These are phyloP conservation scores for Thunnus maccoyii DNA, from an alignment of 2,113 vertebrate species.

Conservation along the genomic window DNA sequence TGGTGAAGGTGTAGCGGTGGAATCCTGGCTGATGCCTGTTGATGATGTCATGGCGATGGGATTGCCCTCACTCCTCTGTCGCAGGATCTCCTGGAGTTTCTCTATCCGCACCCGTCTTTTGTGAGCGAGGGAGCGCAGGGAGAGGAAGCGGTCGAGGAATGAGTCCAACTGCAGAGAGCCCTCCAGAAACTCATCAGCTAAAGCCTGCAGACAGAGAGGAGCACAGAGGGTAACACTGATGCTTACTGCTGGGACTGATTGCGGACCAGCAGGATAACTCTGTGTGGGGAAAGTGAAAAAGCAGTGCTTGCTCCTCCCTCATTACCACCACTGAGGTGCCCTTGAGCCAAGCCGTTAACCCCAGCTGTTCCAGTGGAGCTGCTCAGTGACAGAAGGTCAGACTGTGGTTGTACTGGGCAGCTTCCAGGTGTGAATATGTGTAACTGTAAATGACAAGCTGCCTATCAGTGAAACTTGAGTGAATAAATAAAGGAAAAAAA, in stretches of 20 bases:
- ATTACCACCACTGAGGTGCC: too few species aligned
- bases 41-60: conserved; percentile 64
- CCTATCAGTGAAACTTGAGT: too few species aligned
- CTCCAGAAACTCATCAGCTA: conserved; percentile 93
- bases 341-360: too few species aligned
- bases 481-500: too few species aligned
- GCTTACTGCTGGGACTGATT: not conserved
- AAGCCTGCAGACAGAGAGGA: conserved; percentile 78
- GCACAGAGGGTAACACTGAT: not conserved
- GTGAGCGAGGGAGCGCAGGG: conserved; percentile 89
- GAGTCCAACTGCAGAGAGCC: conserved; percentile 89
- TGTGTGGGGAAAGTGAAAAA: too few species aligned
- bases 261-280: too few species aligned
- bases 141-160: conserved; percentile 89
- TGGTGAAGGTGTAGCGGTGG: conserved; percentile 38
- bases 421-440: too few species aligned
- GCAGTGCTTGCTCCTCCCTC: too few species aligned
- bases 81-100: conserved; percentile 93
- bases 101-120: conserved; percentile 90
- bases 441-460: too few species aligned
- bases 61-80: conserved; percentile 77
- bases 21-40: conserved; percentile 57
- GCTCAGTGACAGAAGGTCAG: too few species aligned
- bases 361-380: too few species aligned
- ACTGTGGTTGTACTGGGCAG: too few species aligned